Base-by-base conservation (phyloP, 2,113 vertebrate genomes). In the Rhombomys opimus region DNA sequence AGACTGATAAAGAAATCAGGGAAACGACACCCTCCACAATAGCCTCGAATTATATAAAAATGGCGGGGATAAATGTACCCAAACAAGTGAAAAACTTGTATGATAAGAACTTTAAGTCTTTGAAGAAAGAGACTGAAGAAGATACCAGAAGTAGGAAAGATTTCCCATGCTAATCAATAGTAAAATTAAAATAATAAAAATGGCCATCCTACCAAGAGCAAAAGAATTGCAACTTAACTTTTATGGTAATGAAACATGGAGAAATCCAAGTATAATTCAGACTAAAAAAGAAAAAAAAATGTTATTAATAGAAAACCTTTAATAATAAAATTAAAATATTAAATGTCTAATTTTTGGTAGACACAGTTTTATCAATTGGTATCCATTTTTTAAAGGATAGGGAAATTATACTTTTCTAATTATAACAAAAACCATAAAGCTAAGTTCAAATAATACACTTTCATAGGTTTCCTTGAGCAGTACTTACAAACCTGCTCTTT, bases 261-360 rank as follows among this genome's bases (percentile, higher is more conserved):
- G 13, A 63, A 30, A 59, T 38, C 11, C 35, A 15, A 52, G 27
- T 41, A 82, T 59, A 59, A 82, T 38, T 61, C 14, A 14, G 11
- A 82, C 20, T 54, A 63, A 63, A 46, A 65, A 38, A 15, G 22
- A 63, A 27, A 23, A 63, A 27, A 23, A 68, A 46, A 54, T 15
- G 5, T 10, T n/a, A 13, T 57, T 52, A n/a, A 87, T 54, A 94
- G 65, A 54, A 96, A 95, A 94, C 41, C 23, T 80, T 52, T 76
- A 92, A 63, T 75, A 94, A 72, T 76, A 52, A 90, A 63, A 80
- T 54, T 95, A 92, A 96, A 94, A 88, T 80, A 38, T 87, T 84
- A 95, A 77, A 46, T 77, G 1, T 61, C 82, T 90, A 89, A 87
- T 65, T 96, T 25, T 89, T 50, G 41, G 7, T n/a, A 8, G 20